Evolutionary conservation across 1,140 invertebrate species (phyloP), one percentile per base, ranked within the genome.

Genomic region (Camponotus floridanus): DNA sequence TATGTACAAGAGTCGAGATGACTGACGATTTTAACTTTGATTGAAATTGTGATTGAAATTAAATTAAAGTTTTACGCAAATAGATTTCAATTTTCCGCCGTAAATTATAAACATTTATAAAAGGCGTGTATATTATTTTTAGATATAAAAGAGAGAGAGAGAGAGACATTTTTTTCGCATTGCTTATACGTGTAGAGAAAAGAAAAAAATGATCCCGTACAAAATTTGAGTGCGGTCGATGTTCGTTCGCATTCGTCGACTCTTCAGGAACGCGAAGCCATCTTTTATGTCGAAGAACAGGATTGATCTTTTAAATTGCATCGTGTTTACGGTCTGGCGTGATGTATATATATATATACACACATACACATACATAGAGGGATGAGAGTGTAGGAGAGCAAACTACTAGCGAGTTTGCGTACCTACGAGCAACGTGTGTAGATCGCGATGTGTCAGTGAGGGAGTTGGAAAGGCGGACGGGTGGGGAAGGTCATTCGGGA

Each of bases 371-470:
- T 62, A 87, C 42, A 33, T 26, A 89, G 71, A 51, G 59, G 48
- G 70, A 61, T 26, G 31, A 78, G 79, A 57, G 61, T 18, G 84
- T 31, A 59, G 67, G 84, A 79, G 39, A 67, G 21, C 18, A 8
- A 55, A 62, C 9, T 36, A 55, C 62, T 39, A 33, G 73, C 4
- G 51, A 79, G 79, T 88, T 80, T 90, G 65, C 78, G 83, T 88
- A 84, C 88, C 80, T 79, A 79, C 81, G 59, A 31, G 68, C 79
- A 76, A 67, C 64, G 31, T 85, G 80, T 91, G 87, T 88, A 80
- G 87, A 91, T 91, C 85, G 89, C 86, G 89, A 84, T 83, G 89
- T 91, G 90, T 92, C 90, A 81, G 85, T 86, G 89, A 90, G 89
- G 81, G 86, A 89, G 87, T 90, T 83, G 88, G 81, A 86, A 86